Conservation (phyloP, 2,113 vertebrate genomes). For the Ictidomys tridecemlineatus region DNA sequence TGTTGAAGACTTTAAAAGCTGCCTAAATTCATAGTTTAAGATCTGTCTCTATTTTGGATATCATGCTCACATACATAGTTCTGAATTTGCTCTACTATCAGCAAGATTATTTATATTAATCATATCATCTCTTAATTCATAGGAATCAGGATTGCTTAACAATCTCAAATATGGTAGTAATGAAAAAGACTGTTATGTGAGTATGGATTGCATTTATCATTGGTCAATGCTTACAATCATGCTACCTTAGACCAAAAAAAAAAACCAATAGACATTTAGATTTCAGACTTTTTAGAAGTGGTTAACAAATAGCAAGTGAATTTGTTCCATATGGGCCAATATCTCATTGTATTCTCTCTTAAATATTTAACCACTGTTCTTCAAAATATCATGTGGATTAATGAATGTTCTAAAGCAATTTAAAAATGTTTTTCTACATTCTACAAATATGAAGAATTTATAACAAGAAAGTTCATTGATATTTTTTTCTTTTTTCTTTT, state of each 20-base stretch:
- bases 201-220: not conserved
- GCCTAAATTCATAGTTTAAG: not conserved
- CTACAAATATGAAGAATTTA: slow-evolving; percentile 21
- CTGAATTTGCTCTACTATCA: not conserved
- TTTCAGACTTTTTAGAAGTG: not conserved
- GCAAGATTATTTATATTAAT: slow-evolving; percentile 44
- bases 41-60: not conserved
- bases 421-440: not conserved
- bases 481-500: not conserved
- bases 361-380: slow-evolving; percentile 43
- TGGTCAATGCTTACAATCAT: not conserved
- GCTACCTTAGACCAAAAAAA: not conserved
- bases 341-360: not conserved
- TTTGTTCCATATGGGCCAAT: not conserved
- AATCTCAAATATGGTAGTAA: not conserved
- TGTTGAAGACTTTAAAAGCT: not conserved
- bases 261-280: not conserved
- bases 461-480: not conserved
- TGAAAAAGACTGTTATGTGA: not conserved
- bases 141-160: slow-evolving; percentile 39
- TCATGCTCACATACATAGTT: not conserved
- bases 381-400: slow-evolving; percentile 32
- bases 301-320: not conserved
- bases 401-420: slow-evolving; percentile 16
- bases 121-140: not conserved